Base-by-base conservation (phyloP, 1,140 invertebrate genomes). In the Drosophila ogumai region DNA sequence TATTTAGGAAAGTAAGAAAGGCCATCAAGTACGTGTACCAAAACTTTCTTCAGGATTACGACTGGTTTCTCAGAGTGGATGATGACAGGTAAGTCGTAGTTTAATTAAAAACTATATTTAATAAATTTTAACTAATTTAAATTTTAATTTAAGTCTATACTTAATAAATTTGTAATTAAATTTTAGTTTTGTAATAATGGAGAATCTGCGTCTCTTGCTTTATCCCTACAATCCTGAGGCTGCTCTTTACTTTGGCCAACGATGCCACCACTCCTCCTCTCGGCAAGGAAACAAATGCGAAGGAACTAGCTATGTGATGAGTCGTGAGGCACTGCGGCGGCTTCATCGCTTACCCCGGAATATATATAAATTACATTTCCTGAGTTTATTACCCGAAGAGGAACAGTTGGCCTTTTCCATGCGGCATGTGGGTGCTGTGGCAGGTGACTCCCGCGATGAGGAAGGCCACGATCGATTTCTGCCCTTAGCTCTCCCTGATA, bases 261-360 rank as follows among this genome's bases (percentile, higher is more conserved):
- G 13, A 13, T 8, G 25, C 22, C 13, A 0, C 22, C 13, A 0
- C 19, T 25, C 2, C 13, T 25, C 4, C 1, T 12, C 12, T 46
- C 13, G 6, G 6, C 6, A 15, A 25, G 46, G 22, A 9, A 47
- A 47, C 2, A 47, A n/a, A 31, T n/a, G 13, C 4, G 1, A 97
- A 13, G 97, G 97, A 6, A 96, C 96, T 58, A 96, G 97, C 12
- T 99, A 99, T 93, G 97, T 99, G 34, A 92, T 99, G 49, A 98
- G 98, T 82, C 94, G 94, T 43, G 95, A 95, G 22, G 22, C 46
- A 9, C 1, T 47, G 2, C 46, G 15, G 1, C 22, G 46, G 8
- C 8, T 47, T 3, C 6, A 47, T 5, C 22, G 25, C 13, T n/a
- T 47, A 47, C 22, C 46, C 1, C 46, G 7, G 25, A 25, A n/a